Percentiles rank a stretch among this genome's conserved stretches.
phyloP scores from a whole-genome alignment of 2,797 vertebrate species.

The Oryzias sinensis region DNA sequence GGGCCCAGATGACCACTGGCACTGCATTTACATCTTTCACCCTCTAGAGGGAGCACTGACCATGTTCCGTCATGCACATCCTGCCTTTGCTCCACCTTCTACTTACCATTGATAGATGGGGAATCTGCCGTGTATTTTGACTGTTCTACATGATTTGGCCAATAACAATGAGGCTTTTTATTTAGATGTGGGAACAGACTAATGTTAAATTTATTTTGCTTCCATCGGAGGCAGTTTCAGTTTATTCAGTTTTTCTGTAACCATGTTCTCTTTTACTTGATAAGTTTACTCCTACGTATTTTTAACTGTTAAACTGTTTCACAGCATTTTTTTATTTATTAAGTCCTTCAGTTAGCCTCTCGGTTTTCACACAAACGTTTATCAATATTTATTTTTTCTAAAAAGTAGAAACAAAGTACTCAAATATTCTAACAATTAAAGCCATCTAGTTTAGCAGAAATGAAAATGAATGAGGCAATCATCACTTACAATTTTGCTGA shows the following conservation, averaged over 20 bases:
- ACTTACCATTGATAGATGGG: background rate
- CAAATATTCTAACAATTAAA: too few species aligned
- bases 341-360: background rate
- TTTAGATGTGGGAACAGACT: too few species aligned
- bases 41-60: constrained; percentile 73
- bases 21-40: constrained; percentile 26
- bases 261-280: too few species aligned
- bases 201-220: too few species aligned
- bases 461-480: constrained; percentile 8
- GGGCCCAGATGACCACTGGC: constrained; percentile 57
- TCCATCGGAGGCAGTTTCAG: too few species aligned
- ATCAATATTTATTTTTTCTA: too few species aligned
- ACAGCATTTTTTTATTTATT: background rate
- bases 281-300: too few species aligned
- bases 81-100: background rate
- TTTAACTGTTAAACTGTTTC: background rate
- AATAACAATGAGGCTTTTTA: too few species aligned
- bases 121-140: background rate
- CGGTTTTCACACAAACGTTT: background rate
- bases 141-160: constrained; percentile 12
- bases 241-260: too few species aligned
- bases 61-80: constrained; percentile 26
- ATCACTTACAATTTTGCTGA: constrained; percentile 33
- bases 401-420: too few species aligned
- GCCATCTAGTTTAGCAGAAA: background rate